phyloP scores from a whole-genome alignment of 2,797 vertebrate genomes.

The Forpus xanthops region DNA sequence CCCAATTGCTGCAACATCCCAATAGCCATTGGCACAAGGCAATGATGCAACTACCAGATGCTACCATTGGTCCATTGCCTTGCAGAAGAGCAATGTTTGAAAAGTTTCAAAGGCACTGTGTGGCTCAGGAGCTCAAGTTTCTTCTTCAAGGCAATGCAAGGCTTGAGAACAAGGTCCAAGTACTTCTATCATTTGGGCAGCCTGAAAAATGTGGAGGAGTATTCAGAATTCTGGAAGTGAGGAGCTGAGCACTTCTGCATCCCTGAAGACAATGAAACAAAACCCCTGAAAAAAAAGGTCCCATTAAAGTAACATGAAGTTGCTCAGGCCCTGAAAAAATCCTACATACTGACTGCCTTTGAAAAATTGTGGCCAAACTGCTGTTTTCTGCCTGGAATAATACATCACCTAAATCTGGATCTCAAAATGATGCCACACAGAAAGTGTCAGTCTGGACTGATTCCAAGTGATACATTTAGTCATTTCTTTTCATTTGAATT shows the following conservation, averaged over 20 bases:
- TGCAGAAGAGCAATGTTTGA: not conserved
- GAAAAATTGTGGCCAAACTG: not conserved
- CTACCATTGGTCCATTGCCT: not conserved
- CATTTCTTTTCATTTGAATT: conserved; percentile 30
- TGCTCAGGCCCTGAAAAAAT: not conserved
- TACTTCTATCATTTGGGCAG: not conserved
- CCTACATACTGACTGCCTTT: not conserved
- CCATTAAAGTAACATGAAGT: not conserved
- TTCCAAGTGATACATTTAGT: conserved; percentile 12
- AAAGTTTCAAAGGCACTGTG: not conserved
- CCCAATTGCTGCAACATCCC: not conserved
- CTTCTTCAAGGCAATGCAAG: not conserved
- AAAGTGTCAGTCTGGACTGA: not conserved
- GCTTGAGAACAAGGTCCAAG: not conserved
- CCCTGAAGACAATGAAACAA: not conserved
- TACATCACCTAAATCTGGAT: not conserved
- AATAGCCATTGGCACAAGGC: not conserved
- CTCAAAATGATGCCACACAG: not conserved
- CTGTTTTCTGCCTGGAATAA: not conserved
- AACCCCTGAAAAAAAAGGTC: not conserved
- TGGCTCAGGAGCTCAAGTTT: not conserved
- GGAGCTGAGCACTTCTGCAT: not conserved
- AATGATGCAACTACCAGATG: not conserved
- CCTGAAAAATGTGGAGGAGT: not conserved
- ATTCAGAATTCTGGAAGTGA: not conserved